Percentiles rank a stretch among this genome's conserved stretches.
These are phyloP conservation scores for Coenonympha glycerion DNA, from an alignment of 2,888 invertebrate species.

Conservation along the genomic window DNA sequence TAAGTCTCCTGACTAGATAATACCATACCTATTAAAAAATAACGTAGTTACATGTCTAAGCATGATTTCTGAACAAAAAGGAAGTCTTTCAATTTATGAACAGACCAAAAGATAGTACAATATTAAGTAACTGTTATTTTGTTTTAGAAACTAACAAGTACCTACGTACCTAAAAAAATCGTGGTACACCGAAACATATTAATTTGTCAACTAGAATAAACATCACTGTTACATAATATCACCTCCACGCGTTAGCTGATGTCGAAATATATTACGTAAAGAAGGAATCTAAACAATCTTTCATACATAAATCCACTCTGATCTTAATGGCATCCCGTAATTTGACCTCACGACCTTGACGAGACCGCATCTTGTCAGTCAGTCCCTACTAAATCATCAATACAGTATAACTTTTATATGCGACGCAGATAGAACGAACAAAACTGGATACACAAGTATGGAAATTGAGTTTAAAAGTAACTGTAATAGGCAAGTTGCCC, in stretches of 20 bases:
- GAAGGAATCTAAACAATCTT: conserved; percentile 1
- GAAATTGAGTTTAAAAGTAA: neutral
- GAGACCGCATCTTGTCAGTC: conserved; percentile 6
- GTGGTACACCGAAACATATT: too few relatives aligned
- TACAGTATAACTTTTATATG: conserved; percentile 4
- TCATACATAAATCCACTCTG: neutral
- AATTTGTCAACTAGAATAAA: neutral
- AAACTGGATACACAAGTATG: neutral
- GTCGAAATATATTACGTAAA: neutral
- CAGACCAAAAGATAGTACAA: too few relatives aligned
- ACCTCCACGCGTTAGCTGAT: neutral
- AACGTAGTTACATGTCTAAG: too few relatives aligned
- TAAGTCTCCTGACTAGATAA: too few relatives aligned
- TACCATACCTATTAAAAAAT: too few relatives aligned
- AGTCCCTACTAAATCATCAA: conserved; percentile 11
- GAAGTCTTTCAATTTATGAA: too few relatives aligned
- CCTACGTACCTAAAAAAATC: too few relatives aligned
- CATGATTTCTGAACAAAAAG: too few relatives aligned
- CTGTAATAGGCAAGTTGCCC: neutral
- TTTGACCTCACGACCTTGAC: conserved; percentile 21
- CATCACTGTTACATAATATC: neutral
- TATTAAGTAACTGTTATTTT: too few relatives aligned
- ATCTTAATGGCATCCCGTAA: conserved; percentile 10
- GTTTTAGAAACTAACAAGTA: too few relatives aligned
- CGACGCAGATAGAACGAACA: neutral